Evolutionary conservation across 2,113 vertebrate species (phyloP).

Genomic region (Helogale parvula): DNA sequence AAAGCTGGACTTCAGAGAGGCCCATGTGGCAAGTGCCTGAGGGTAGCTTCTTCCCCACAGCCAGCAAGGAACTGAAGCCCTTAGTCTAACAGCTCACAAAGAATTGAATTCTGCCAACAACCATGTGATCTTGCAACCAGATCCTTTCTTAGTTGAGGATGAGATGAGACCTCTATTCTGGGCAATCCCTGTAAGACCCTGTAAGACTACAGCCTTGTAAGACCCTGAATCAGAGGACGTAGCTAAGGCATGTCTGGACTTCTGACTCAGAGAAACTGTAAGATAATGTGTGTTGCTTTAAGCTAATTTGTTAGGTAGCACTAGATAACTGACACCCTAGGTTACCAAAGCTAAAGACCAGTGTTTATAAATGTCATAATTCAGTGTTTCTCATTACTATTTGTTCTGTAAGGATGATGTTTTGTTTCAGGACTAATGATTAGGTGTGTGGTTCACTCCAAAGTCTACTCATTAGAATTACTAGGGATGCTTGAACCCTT

Average conservation of each 20-base stretch:
- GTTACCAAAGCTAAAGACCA: not conserved
- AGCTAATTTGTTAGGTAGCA: not conserved
- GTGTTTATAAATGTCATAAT: not conserved
- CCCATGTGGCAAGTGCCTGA: not conserved
- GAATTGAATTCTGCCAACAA: too few species aligned
- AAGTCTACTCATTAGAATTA: not conserved
- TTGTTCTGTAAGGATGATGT: not conserved
- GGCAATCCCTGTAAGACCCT: not conserved
- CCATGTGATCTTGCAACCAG: not conserved
- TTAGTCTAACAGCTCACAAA: not conserved
- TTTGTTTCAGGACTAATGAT: not conserved
- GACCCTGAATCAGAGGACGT: not conserved
- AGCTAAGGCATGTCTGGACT: not conserved
- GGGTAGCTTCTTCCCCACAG: not conserved
- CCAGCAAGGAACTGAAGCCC: not conserved
- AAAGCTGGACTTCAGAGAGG: not conserved
- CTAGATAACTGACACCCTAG: not conserved
- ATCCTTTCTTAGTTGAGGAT: not conserved
- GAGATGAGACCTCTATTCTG: not conserved
- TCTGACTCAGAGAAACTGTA: not conserved
- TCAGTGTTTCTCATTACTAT: not conserved
- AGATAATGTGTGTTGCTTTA: not conserved
- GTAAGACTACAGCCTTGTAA: not conserved
- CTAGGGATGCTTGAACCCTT: not conserved
- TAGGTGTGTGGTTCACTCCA: not conserved